These are phyloP conservation scores for Phytoseiulus persimilis DNA, from an alignment of 2,888 invertebrate species.

Conservation along the genomic window DNA sequence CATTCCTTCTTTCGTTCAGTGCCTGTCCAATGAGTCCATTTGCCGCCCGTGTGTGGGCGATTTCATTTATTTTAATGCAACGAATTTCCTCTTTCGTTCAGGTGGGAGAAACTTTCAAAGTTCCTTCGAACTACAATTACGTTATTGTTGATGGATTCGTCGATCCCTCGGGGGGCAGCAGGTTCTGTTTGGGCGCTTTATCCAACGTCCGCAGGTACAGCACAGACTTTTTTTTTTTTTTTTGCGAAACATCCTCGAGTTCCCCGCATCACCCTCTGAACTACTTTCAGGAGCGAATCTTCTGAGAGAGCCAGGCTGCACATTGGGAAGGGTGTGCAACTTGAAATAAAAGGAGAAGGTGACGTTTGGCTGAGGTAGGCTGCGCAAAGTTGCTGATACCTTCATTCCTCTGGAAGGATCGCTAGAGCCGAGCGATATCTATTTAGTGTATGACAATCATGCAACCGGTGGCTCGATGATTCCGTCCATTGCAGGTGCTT, in stretches of 20 bases:
- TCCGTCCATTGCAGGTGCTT: constrained; percentile 56
- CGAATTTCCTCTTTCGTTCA: neutral
- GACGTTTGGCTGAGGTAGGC: constrained; percentile 79
- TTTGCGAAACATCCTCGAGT: neutral
- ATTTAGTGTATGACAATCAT: no score
- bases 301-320: constrained; percentile 60
- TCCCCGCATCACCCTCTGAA: neutral
- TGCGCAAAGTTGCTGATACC: neutral
- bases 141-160: constrained; percentile 95
- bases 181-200: constrained; percentile 96
- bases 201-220: constrained; percentile 86
- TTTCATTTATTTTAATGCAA: neutral
- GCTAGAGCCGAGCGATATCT: no score
- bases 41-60: no score
- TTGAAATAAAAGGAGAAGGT: constrained; percentile 20
- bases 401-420: neutral
- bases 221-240: neutral
- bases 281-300: constrained; percentile 20
- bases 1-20: no score
- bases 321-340: constrained; percentile 77
- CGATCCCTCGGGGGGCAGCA: constrained; percentile 91
- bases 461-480: neutral
- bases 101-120: constrained; percentile 58
- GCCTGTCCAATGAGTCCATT: no score
- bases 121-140: constrained; percentile 66